A percentile compares a stretch with the other conserved stretches of the same genome.
Conservation (phyloP, 2,797 vertebrate genomes). For the Sebastes hopkinsi region DNA sequence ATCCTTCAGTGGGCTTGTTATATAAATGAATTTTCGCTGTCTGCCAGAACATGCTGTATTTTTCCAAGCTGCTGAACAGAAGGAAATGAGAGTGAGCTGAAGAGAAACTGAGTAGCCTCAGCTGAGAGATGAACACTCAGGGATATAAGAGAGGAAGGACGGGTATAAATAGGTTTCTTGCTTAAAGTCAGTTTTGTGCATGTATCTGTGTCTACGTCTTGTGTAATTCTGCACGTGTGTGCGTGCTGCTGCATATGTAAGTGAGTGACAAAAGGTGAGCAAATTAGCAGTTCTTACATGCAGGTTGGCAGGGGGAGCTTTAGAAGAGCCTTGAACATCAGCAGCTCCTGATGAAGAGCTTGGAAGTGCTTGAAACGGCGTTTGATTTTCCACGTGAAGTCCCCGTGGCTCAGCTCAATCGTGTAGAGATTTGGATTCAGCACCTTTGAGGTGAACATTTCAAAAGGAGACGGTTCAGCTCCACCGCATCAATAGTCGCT, state of each 20-base stretch:
- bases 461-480: slow-evolving; percentile 64
- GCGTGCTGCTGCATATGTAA: slow-evolving; percentile 16
- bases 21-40: slow-evolving; percentile 49
- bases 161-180: slow-evolving; percentile 33
- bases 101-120: slow-evolving; percentile 50
- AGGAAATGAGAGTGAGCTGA: slow-evolving; percentile 42
- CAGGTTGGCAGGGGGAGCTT: slow-evolving; percentile 72
- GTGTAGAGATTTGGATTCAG: slow-evolving; percentile 76
- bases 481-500: slow-evolving; percentile 57
- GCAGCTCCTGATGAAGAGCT: slow-evolving; percentile 73
- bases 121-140: slow-evolving; percentile 62
- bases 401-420: slow-evolving; percentile 70
- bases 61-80: slow-evolving; percentile 43
- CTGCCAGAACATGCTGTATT: slow-evolving; percentile 39
- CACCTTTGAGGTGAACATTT: slow-evolving; percentile 72
- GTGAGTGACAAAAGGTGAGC: slow-evolving; percentile 49
- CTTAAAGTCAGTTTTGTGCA: slow-evolving; percentile 23
- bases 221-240: slow-evolving; percentile 5
- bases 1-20: slow-evolving; percentile 37
- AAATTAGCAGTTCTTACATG: slow-evolving; percentile 70
- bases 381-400: slow-evolving; percentile 80
- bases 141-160: slow-evolving; percentile 19
- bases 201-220: not conserved
- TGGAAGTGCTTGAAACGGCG: slow-evolving; percentile 74
- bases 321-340: slow-evolving; percentile 75